These are phyloP conservation scores for Caenorhabditis parvicauda DNA, from an alignment of 2,888 invertebrate genomes.

Conservation along the genomic window DNA sequence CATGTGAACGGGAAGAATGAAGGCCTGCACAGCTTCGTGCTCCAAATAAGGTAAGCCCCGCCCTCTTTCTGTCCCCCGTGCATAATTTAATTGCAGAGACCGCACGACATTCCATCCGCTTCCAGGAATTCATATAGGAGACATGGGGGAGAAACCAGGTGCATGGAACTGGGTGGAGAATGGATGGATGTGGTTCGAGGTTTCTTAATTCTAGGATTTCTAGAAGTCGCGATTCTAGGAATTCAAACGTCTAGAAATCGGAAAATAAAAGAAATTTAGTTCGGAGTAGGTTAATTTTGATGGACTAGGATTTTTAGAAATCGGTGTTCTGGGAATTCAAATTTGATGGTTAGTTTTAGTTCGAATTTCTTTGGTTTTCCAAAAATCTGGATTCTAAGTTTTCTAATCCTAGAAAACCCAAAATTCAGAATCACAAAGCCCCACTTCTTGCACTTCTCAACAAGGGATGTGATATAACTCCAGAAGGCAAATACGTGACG, in stretches of 20 bases:
- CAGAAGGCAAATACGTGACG: constrained; percentile 82
- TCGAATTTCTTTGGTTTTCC: no score
- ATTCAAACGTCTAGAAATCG: no score
- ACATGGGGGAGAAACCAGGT: constrained; percentile 87
- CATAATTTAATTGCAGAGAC: constrained; percentile 12
- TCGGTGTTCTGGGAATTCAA: no score
- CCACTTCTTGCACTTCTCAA: constrained; percentile 82
- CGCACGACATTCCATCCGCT: constrained; percentile 25
- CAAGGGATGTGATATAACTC: constrained; percentile 82
- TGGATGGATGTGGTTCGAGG: constrained; percentile 68
- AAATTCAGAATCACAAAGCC: constrained; percentile 81
- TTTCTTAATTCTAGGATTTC: not conserved
- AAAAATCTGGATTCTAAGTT: no score
- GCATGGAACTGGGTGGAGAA: constrained; percentile 84
- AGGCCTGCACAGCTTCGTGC: constrained; percentile 85
- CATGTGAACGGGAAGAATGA: constrained; percentile 68
- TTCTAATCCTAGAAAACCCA: no score
- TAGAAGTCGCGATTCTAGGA: no score
- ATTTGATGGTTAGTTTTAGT: no score
- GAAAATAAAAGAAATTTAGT: no score
- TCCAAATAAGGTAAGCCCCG: constrained; percentile 70
- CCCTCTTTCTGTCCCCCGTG: not conserved
- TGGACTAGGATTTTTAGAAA: no score
- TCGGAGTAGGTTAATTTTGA: no score
- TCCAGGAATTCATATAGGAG: constrained; percentile 82